Base-by-base conservation (phyloP, 1,140 invertebrate genomes). In the Drosophila pachea region DNA sequence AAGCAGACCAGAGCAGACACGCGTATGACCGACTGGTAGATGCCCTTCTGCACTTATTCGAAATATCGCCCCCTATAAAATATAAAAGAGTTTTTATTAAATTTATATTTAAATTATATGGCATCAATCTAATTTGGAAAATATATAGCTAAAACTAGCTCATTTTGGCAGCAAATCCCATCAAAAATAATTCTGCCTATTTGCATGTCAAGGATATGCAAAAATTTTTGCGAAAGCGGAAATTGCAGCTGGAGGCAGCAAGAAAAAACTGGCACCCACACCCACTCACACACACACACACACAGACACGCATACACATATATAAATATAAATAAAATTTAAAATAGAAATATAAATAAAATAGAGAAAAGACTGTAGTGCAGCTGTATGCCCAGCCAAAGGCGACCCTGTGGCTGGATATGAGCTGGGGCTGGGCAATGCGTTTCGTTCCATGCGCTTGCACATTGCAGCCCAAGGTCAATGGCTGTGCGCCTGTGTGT, bases 401-500 rank as follows among this genome's bases (percentile, higher is more conserved):
- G 36, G 12, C 9, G 48, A 69, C 67, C 67, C 54, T 65, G 53
- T 38, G 52, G 54, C 54, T 66, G 54, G 54, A 22, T 22, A 3
- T 22, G 22, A 22, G 22, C 22, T 22, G 47, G 48, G 52, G 54
- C 54, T 66, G 54, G 54, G 68, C 61, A 66, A 58, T 70, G 62
- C 62, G 68, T 66, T 69, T 70, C 16, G 54, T 70, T 70, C 68
- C 68, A 70, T 70, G 62, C 68, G 68, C 68, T 70, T 70, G 68
- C 68, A 70, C 68, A 70, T 53, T 66, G 61, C 68, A 59, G 53
- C 62, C 62, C 68, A 70, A 70, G 68, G 68, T 70, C 68, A 70
- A 66, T 70, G 68, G 40, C 68, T 62, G 58, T 54, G 48, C 32
- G 62, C 43, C 36, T 49, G 22, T 50, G 54, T 70, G 68, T 66